These are phyloP conservation scores for Tenthredo distinguenda DNA, from an alignment of 2,888 invertebrate species.

Conservation along the genomic window DNA sequence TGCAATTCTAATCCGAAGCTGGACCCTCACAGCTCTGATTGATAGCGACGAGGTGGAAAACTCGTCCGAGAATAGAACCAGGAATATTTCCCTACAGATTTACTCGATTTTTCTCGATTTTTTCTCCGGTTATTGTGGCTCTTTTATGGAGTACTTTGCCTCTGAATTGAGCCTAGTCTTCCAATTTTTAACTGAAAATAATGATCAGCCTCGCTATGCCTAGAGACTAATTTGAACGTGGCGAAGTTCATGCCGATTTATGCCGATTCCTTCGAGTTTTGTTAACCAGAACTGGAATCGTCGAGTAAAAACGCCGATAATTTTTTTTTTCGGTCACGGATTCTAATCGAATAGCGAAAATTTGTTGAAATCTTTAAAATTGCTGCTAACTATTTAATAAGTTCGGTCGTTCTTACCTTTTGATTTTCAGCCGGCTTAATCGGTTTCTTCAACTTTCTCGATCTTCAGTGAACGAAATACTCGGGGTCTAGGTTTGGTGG, in stretches of 20 bases:
- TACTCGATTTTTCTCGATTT: background rate
- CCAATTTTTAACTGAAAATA: background rate
- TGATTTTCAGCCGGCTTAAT: constrained; percentile 15
- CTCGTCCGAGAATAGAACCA: background rate
- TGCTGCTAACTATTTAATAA: background rate
- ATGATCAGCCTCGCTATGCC: background rate
- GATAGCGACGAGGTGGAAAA: background rate
- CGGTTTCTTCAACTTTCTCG: background rate
- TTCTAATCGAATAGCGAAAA: background rate
- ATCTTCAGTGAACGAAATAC: background rate
- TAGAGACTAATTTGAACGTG: background rate
- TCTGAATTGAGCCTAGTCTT: background rate
- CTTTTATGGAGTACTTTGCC: background rate
- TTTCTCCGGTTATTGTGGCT: background rate
- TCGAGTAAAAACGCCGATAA: background rate
- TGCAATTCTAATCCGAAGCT: background rate
- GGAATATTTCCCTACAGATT: background rate
- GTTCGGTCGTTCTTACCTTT: background rate
- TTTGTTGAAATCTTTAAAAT: background rate
- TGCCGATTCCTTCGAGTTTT: background rate
- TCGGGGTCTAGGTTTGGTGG: background rate
- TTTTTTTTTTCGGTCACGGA: background rate
- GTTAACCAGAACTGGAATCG: background rate
- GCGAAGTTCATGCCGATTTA: background rate
- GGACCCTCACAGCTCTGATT: background rate